Evolutionary conservation across 2,797 vertebrate genomes (phyloP), one percentile per base, ranked within the genome.

Genomic region (Lutjanus campechanus): DNA sequence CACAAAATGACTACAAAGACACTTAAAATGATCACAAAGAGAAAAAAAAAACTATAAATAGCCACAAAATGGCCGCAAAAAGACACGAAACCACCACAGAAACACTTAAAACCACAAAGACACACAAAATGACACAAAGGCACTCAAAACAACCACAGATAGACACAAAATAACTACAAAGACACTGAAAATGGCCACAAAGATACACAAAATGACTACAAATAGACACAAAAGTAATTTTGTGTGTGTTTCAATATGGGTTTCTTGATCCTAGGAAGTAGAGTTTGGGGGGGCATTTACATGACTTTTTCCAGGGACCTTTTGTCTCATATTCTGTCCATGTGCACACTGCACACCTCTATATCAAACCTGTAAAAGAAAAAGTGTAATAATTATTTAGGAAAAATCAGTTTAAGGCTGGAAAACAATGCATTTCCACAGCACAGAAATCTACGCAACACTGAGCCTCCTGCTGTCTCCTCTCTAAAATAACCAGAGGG

Each of bases 401-500:
- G 25, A 12, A 60, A 76, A 41, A 47, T 15, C 16, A 44, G 15
- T 29, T 36, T 20, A 20, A 50, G 20, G 4, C 19, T 58, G 19
- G 25, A 15, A 82, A 73, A 69, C 10, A 43, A 0, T 43, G 19
- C 25, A 36, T 46, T 59, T 29, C n/a, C 65, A 11, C 53, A 40
- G 44, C 11, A 25, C 19, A 46, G 8, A 69, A 53, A 77, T 71
- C 20, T 58, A 11, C 51, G 40, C 58, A 55, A 19, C 0, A 19
- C 66, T 29, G 16, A 65, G 73, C 40, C 50, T 17, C 62, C 25
- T 1, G 16, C 13, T 29, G 65, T 71, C 73, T 79, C 76, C 61
- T 69, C 50, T 72, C 50, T 76, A 53, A 79, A 69, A 79, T 70
- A 81, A 85, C 82, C 79, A 75, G 76, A 76, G 76, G 78, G 76